Evolutionary conservation across 2,888 invertebrate species (phyloP), one percentile per base, ranked within the genome.

Genomic region (Zootermopsis nevadensis): DNA sequence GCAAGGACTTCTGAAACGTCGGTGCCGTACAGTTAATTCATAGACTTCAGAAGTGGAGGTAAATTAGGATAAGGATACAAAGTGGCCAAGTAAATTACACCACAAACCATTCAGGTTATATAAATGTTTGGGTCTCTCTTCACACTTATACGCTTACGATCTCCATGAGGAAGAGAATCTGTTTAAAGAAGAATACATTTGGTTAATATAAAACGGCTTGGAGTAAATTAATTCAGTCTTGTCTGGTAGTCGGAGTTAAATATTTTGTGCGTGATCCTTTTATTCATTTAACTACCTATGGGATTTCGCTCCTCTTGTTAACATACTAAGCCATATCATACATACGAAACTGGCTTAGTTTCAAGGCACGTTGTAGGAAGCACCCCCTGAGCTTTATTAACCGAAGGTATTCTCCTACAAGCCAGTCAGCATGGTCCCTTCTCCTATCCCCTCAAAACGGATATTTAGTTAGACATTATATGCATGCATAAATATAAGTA

Each of bases 401-500:
- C 2, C 60, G 1, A 27, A 27, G n/a, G n/a, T 60, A 0, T n/a
- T 27, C 48, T 48, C 3, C 48, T 15, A 15, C 15, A n/a, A n/a
- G n/a, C n/a, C 19, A 48, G 48, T 8, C 66, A 66, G 66, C 66
- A 66, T 66, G 66, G 66, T 30, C 27, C 30, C 66, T n/a, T 15
- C 30, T 66, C 66, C 2, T 19, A 27, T 27, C n/a, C 2, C 69
- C 33, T 15, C 15, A 69, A 69, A 12, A 15, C 33, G 69, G 6
- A 69, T 69, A 69, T 69, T 69, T 22, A 69, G 69, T 69, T 33
- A 33, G 69, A 69, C 33, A 69, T 69, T 69, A 22, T 69, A 69
- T 33, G 69, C 69, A 33, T 69, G 22, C 3, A 69, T 69, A 69
- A 69, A 69, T 69, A 69, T 12, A 31, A 69, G 27, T 69, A 69